phyloP scores from a whole-genome alignment of 2,113 vertebrate genomes.

The Callionymus lyra region DNA sequence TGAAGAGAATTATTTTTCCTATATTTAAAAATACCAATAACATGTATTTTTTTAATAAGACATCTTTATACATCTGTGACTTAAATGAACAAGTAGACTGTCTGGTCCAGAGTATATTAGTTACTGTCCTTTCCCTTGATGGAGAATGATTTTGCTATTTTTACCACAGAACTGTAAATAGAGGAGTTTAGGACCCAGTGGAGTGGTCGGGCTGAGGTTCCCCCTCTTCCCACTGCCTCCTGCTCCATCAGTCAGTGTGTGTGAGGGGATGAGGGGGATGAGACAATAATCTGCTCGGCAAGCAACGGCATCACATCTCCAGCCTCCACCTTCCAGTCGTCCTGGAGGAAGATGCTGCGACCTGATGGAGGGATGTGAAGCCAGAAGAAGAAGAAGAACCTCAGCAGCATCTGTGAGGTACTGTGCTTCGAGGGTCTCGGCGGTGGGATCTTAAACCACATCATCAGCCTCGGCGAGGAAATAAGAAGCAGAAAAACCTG shows the following conservation, averaged over 20 bases:
- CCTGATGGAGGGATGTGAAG: slow-evolving; percentile 26
- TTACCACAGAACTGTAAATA: too few species aligned
- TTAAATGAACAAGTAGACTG: too few species aligned
- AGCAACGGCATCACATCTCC: slow-evolving; percentile 42
- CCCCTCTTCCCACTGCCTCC: slow-evolving; percentile 44
- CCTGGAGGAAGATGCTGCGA: slow-evolving; percentile 46
- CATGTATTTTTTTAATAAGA: too few species aligned
- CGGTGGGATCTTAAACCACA: slow-evolving; percentile 37
- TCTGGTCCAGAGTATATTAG: too few species aligned
- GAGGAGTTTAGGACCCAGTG: slow-evolving; percentile 64
- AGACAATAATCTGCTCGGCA: slow-evolving; percentile 53
- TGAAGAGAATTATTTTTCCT: too few species aligned
- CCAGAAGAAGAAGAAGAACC: neutral
- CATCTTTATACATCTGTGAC: too few species aligned
- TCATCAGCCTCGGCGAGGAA: slow-evolving; percentile 40
- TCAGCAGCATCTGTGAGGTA: too few species aligned
- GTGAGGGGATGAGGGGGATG: slow-evolving; percentile 51
- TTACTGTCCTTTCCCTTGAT: too few species aligned
- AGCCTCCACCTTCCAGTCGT: slow-evolving; percentile 40
- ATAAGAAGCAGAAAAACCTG: slow-evolving; percentile 48
- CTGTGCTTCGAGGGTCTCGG: too few species aligned
- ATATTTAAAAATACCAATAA: too few species aligned
- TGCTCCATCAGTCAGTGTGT: slow-evolving; percentile 68
- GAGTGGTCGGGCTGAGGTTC: slow-evolving; percentile 25
- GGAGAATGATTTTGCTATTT: too few species aligned